Conservation (phyloP, 2,797 vertebrate species). For the Choloepus didactylus region DNA sequence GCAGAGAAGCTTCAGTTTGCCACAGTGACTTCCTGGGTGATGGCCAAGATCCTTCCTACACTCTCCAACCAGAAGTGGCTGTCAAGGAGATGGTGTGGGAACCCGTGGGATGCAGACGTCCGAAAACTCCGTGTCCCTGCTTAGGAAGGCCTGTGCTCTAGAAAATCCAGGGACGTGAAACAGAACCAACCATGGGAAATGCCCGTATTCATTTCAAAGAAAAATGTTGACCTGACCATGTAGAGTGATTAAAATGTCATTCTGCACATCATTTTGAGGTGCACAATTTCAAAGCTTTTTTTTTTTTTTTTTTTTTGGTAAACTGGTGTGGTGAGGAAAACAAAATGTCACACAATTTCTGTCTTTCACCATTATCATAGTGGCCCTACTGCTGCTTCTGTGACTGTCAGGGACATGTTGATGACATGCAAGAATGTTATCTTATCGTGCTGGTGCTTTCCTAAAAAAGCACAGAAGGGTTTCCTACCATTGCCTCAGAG, state of each 20-base stretch:
- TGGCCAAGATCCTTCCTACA: not conserved
- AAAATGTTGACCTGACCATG: too few species aligned
- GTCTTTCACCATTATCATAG: not conserved
- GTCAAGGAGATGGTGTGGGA: not conserved
- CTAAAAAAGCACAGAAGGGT: not conserved
- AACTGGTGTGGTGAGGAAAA: not conserved
- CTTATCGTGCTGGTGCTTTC: slow-evolving; percentile 55
- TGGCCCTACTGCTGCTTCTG: not conserved
- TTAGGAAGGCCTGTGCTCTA: not conserved
- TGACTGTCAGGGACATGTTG: not conserved
- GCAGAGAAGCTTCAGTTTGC: not conserved
- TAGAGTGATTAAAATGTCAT: not conserved
- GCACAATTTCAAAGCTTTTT: not conserved
- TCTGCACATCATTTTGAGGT: not conserved
- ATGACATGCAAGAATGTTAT: slow-evolving; percentile 21
- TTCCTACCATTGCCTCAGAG: not conserved
- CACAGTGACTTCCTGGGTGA: not conserved
- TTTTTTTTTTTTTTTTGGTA: not conserved
- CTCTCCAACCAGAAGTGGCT: not conserved
- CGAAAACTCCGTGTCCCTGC: not conserved
- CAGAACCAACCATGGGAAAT: not conserved
- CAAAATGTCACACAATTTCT: not conserved
- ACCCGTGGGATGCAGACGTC: not conserved
- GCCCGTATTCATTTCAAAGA: not conserved
- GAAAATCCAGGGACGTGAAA: not conserved